Conservation (phyloP, 2,888 invertebrate species). For the Schrankia costaestrigalis region DNA sequence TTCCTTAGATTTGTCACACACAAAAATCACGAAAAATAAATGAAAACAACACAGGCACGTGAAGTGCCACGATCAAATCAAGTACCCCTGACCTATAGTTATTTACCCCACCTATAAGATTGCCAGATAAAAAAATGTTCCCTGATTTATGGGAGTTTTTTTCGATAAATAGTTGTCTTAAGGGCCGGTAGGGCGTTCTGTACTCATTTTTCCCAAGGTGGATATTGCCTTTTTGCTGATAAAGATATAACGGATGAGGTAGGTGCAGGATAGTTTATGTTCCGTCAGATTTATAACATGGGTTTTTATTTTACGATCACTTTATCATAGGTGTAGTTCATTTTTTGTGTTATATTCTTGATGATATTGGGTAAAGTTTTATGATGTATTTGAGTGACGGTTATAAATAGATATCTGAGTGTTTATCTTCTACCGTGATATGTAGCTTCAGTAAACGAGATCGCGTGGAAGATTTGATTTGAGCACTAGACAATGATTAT, state of each 20-base stretch:
- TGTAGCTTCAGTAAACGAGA: no score
- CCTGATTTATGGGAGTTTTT: conserved; percentile 63
- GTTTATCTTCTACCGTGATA: no score
- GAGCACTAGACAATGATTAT: no score
- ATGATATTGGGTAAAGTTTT: conserved; percentile 11
- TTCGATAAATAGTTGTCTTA: conserved; percentile 76
- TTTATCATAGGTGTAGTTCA: conserved; percentile 45
- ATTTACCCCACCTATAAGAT: conserved; percentile 57
- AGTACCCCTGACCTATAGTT: conserved; percentile 34
- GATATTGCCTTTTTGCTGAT: conserved; percentile 71
- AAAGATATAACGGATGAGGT: conserved; percentile 70
- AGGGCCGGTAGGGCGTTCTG: conserved; percentile 58
- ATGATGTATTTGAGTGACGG: background rate
- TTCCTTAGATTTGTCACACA: no score
- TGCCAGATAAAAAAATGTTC: conserved; percentile 63
- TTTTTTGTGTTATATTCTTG: conserved; percentile 12
- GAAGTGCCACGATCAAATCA: conserved; percentile 17
- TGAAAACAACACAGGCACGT: background rate
- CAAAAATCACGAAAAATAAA: no score
- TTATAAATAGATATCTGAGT: conserved; percentile 3
- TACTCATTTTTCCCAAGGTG: conserved; percentile 70
- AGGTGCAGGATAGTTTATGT: conserved; percentile 55
- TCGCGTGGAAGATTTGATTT: no score
- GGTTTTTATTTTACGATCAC: conserved; percentile 40
- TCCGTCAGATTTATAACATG: conserved; percentile 30